Percentiles rank a stretch among this genome's conserved stretches.
Evolutionary conservation across 1,140 invertebrate species (phyloP).

Genomic region (Temnothorax curvispinosus): DNA sequence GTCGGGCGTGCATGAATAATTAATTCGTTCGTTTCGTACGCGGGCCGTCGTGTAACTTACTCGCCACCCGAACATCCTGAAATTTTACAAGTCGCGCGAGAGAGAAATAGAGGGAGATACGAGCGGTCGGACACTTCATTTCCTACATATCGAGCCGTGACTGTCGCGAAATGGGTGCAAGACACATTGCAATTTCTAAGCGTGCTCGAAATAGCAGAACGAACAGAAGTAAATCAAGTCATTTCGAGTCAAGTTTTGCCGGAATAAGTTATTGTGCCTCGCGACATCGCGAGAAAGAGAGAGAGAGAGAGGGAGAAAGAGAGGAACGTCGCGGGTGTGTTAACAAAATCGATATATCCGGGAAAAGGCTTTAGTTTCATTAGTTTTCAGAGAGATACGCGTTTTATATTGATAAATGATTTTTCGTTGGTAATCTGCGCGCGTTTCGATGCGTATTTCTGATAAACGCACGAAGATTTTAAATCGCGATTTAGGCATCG

Average conservation of each 20-base stretch:
- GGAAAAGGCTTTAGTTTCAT: background rate
- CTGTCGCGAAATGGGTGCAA: constrained; percentile 19
- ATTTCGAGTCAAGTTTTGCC: background rate
- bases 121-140: constrained; percentile 54
- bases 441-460: background rate
- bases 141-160: constrained; percentile 48
- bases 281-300: too few relatives aligned
- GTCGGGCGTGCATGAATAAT: constrained; percentile 78
- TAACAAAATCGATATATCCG: background rate
- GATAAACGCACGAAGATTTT: constrained; percentile 36
- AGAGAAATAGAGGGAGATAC: background rate
- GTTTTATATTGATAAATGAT: background rate
- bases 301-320: too few relatives aligned
- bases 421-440: background rate
- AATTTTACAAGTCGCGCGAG: constrained; percentile 50
- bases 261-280: background rate
- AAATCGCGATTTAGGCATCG: constrained; percentile 41
- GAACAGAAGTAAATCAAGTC: constrained; percentile 12
- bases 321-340: background rate
- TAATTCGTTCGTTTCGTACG: constrained; percentile 74
- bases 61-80: constrained; percentile 33
- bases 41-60: constrained; percentile 53
- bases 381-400: background rate
- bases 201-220: background rate
- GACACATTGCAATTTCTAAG: constrained; percentile 30